Conservation (phyloP, 2,888 invertebrate genomes). For the Oxyteleia sp. region DNA sequence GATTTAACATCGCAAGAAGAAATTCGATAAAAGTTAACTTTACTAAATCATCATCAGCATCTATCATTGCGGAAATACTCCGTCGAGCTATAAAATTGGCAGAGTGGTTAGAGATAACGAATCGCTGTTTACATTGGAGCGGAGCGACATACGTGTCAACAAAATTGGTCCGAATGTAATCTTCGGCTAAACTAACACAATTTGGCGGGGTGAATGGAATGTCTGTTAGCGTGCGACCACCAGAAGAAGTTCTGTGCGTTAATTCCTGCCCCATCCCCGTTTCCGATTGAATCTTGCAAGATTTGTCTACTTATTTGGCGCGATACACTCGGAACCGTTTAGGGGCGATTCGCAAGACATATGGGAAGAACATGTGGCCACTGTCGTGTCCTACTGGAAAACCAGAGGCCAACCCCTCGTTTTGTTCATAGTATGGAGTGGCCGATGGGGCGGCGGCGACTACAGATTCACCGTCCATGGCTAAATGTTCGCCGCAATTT, state of each 20-base stretch:
- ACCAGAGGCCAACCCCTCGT: slow-evolving; percentile 75
- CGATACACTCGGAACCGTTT: slow-evolving; percentile 58
- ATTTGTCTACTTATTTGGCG: slow-evolving; percentile 75
- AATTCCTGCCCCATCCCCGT: slow-evolving; percentile 70
- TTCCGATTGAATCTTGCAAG: slow-evolving; percentile 75
- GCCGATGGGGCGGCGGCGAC: slow-evolving; percentile 73
- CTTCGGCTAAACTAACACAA: slow-evolving; percentile 62
- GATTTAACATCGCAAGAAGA: not conserved
- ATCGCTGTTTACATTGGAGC: slow-evolving; percentile 20
- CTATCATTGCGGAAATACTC: slow-evolving; percentile 21
- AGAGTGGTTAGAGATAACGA: slow-evolving; percentile 22
- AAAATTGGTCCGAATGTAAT: slow-evolving; percentile 56
- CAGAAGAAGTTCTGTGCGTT: slow-evolving; percentile 61
- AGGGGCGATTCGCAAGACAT: slow-evolving; percentile 82
- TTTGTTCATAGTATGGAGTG: slow-evolving; percentile 64
- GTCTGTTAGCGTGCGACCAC: slow-evolving; percentile 35
- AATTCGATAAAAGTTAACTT: slow-evolving; percentile 6
- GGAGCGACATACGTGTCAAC: slow-evolving; percentile 41
- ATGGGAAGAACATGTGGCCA: slow-evolving; percentile 87
- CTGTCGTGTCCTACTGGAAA: slow-evolving; percentile 77
- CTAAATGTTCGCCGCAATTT: slow-evolving; percentile 87
- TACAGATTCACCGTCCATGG: slow-evolving; percentile 79
- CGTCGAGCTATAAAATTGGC: slow-evolving; percentile 23
- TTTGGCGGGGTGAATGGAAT: slow-evolving; percentile 49
- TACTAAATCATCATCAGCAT: slow-evolving; percentile 54